These are phyloP conservation scores for Sitta europaea DNA, from an alignment of 2,113 vertebrate genomes.

Conservation along the genomic window DNA sequence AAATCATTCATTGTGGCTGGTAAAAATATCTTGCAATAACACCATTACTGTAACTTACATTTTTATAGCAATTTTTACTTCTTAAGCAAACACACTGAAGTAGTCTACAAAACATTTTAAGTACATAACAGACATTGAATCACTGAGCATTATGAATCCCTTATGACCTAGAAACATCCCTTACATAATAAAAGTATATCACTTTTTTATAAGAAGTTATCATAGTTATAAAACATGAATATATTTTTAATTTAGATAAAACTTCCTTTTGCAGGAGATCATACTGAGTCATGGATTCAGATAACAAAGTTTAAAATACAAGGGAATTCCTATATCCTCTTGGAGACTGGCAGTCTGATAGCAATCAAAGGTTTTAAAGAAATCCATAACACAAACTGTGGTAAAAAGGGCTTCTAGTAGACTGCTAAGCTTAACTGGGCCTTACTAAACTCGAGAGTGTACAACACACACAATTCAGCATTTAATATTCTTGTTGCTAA, in stretches of 20 bases:
- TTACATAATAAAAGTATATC: conserved; percentile 32
- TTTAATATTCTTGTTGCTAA: background rate
- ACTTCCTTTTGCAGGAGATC: background rate
- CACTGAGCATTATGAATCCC: conserved; percentile 10
- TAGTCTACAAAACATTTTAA: conserved; percentile 43
- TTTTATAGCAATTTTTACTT: conserved; percentile 65
- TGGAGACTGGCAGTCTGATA: background rate
- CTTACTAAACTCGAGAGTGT: background rate
- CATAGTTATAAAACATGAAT: background rate
- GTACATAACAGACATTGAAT: background rate
- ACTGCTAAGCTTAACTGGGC: background rate
- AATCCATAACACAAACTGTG: background rate
- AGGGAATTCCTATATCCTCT: background rate
- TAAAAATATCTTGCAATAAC: conserved; percentile 53
- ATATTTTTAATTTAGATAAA: conserved; percentile 31
- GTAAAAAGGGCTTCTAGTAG: background rate
- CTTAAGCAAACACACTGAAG: conserved; percentile 51
- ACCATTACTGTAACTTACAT: background rate
- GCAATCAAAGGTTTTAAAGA: background rate
- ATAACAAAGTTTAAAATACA: background rate
- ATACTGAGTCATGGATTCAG: background rate
- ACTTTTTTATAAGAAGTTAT: conserved; percentile 27
- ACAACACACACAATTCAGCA: background rate
- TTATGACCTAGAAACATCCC: background rate
- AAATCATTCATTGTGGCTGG: conserved; percentile 41